Conservation (phyloP, 2,888 invertebrate species). For the Embidobia sp. region DNA sequence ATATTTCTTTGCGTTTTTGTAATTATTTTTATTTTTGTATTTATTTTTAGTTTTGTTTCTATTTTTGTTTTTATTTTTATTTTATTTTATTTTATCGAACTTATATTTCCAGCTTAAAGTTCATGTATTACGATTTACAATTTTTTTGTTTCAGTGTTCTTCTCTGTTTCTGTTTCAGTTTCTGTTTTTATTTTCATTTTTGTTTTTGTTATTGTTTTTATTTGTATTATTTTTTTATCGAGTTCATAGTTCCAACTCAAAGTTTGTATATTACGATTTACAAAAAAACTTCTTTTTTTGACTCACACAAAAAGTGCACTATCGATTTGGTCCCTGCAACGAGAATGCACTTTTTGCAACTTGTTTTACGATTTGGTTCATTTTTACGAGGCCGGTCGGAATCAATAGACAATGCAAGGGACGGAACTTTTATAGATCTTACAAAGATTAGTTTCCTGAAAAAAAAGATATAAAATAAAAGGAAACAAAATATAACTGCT, state of each 20-base stretch:
- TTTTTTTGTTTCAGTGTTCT: no score
- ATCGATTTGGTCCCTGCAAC: constrained; percentile 50
- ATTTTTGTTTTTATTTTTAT: no score
- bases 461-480: constrained; percentile 25
- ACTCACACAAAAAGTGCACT: constrained; percentile 27
- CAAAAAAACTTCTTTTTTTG: constrained; percentile 1
- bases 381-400: constrained; percentile 50
- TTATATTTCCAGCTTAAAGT: neutral
- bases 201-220: no score
- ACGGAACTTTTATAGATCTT: constrained; percentile 54
- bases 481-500: no score
- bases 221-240: no score
- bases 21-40: no score
- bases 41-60: no score
- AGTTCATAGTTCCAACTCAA: neutral
- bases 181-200: no score
- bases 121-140: constrained; percentile 15
- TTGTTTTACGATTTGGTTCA: constrained; percentile 59
- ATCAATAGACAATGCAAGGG: constrained; percentile 59
- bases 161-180: no score
- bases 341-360: constrained; percentile 54
- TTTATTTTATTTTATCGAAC: no score
- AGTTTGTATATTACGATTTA: constrained; percentile 9
- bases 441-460: constrained; percentile 40
- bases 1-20: no score